Conservation (phyloP, 2,113 vertebrate genomes). For the Crotalus horridus region DNA sequence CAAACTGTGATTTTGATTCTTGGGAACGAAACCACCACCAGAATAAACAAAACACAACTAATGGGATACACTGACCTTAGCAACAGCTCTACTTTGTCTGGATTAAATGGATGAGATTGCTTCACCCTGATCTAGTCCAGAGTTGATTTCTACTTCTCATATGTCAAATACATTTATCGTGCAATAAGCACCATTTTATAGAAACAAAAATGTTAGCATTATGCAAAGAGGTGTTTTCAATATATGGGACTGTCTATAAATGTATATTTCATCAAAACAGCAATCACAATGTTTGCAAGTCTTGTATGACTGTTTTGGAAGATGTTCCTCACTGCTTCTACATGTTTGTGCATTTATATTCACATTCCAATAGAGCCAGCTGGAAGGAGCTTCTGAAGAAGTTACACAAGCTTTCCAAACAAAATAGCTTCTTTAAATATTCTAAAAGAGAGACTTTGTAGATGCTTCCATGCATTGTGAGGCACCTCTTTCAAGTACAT, state of each 20-base stretch:
- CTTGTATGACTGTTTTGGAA: not conserved
- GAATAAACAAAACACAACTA: too few relatives aligned
- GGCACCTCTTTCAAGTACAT: not conserved
- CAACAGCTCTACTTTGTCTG: too few relatives aligned
- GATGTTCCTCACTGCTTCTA: not conserved
- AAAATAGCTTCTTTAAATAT: not conserved
- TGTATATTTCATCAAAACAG: not conserved
- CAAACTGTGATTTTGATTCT: too few relatives aligned
- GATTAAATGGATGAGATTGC: too few relatives aligned
- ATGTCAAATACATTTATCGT: not conserved
- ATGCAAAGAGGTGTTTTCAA: not conserved
- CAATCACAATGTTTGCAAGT: not conserved
- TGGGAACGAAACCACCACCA: too few relatives aligned
- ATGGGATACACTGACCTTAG: too few relatives aligned
- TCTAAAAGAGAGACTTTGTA: not conserved
- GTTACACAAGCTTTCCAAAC: not conserved
- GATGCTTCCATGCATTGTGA: not conserved
- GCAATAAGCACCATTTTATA: not conserved
- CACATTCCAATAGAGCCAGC: not conserved
- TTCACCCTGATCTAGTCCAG: too few relatives aligned
- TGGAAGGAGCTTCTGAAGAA: not conserved
- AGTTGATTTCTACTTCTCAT: too few relatives aligned
- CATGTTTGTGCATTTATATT: not conserved
- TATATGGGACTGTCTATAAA: not conserved
- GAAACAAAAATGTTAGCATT: not conserved